Evolutionary conservation across 2,888 invertebrate species (phyloP).

Genomic region (Lathronympha strigana): DNA sequence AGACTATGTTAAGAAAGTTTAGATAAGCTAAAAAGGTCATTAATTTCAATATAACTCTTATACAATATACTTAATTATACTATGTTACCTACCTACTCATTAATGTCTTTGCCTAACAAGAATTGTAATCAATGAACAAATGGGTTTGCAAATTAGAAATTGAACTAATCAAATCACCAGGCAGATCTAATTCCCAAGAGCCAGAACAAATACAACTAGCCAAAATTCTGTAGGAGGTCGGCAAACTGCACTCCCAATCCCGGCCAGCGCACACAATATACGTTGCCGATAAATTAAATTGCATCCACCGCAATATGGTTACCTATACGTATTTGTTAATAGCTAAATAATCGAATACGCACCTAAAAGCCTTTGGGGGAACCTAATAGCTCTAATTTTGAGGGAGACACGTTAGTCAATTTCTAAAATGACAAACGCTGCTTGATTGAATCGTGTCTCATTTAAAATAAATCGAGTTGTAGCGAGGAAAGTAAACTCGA

Average conservation of each 20-base stretch:
- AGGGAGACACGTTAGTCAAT: slow-evolving; percentile 52
- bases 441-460: slow-evolving; percentile 43
- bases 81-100: no score
- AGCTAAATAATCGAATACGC: slow-evolving; percentile 71
- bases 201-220: slow-evolving; percentile 58
- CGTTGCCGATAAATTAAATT: slow-evolving; percentile 73
- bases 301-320: slow-evolving; percentile 59
- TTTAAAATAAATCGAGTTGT: slow-evolving; percentile 36
- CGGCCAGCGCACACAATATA: slow-evolving; percentile 50
- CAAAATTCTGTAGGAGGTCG: slow-evolving; percentile 45
- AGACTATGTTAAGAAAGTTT: no score
- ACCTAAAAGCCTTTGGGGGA: slow-evolving; percentile 49
- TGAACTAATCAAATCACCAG: slow-evolving; percentile 59
- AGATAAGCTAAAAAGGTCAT: no score
- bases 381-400: slow-evolving; percentile 64
- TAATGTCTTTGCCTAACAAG: background rate
- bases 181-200: slow-evolving; percentile 58
- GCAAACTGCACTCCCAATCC: slow-evolving; percentile 34
- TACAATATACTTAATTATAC: no score
- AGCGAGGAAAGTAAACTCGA: slow-evolving; percentile 15
- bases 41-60: no score
- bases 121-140: background rate
- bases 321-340: slow-evolving; percentile 61
- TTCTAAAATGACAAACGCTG: slow-evolving; percentile 39
- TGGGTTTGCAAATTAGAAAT: slow-evolving; percentile 18